phyloP scores from a whole-genome alignment of 2,888 invertebrate species.

The Diachrysia chrysitis region DNA sequence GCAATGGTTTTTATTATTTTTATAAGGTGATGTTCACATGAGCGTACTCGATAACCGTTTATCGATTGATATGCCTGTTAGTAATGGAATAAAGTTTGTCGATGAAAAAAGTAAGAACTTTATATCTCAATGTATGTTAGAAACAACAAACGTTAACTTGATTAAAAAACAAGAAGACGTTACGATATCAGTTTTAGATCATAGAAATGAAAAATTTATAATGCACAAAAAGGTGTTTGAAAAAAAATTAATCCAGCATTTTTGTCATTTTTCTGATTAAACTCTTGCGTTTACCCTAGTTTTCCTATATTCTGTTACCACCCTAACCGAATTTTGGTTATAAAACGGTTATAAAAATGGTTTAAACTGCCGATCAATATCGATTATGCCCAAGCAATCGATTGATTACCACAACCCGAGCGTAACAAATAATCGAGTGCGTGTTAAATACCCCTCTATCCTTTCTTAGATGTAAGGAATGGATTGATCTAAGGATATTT shows the following conservation, averaged over 20 bases:
- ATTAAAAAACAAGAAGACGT: no score
- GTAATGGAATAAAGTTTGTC: not conserved
- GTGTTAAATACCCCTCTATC: conserved; percentile 49
- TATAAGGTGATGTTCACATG: conserved; percentile 42
- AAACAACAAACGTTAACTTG: no score
- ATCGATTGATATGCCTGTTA: conserved; percentile 27
- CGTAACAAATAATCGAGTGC: conserved; percentile 35
- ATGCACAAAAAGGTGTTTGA: no score
- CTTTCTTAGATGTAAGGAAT: conserved; percentile 36
- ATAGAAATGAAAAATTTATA: no score
- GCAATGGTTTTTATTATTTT: conserved; percentile 47
- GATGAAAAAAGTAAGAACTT: not conserved
- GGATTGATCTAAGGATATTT: conserved; percentile 27
- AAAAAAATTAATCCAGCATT: no score
- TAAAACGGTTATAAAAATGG: not conserved
- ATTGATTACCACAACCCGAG: conserved; percentile 24
- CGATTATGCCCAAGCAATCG: not conserved
- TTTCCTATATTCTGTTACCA: no score
- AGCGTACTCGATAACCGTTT: conserved; percentile 33
- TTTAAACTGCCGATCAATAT: not conserved
- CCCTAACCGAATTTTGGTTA: not conserved
- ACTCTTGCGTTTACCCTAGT: no score
- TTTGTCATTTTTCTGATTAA: no score
- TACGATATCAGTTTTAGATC: no score
- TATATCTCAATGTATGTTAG: no score